Percentiles rank a stretch among this genome's conserved stretches.
phyloP scores from a whole-genome alignment of 2,113 vertebrate species.

The Galemys pyrenaicus region DNA sequence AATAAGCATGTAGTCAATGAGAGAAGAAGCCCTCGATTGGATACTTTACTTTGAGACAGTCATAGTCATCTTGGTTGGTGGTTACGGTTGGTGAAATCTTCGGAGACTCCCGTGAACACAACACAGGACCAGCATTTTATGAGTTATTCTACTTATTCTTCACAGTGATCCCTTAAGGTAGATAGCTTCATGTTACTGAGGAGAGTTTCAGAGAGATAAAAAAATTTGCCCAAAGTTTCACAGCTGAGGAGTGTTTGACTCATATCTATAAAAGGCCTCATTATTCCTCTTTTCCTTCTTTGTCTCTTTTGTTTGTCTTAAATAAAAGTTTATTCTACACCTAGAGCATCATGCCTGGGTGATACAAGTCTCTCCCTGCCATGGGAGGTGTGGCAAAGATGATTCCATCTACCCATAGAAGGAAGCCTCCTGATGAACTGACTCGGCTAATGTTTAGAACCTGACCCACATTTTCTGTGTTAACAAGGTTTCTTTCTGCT shows the following conservation, averaged over 20 bases:
- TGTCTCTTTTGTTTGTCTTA: neutral
- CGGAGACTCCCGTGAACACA: neutral
- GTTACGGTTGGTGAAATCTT: neutral
- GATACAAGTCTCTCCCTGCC: neutral
- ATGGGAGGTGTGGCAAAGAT: neutral
- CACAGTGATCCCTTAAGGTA: neutral
- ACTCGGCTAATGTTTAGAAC: neutral
- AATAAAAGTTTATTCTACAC: neutral
- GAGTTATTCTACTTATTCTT: neutral
- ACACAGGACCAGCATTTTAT: neutral
- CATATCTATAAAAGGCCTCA: neutral
- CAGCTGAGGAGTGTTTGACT: neutral
- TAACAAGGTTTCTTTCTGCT: constrained; percentile 16
- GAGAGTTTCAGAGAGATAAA: neutral
- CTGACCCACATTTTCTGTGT: neutral
- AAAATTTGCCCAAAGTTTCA: neutral
- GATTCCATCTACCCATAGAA: neutral
- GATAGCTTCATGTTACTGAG: neutral
- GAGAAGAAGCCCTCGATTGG: neutral
- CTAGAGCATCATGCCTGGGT: neutral
- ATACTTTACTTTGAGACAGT: neutral
- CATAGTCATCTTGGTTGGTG: neutral
- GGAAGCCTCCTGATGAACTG: neutral
- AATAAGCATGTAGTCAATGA: neutral
- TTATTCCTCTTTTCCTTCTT: neutral